Percentiles rank a stretch among this genome's conserved stretches.
phyloP scores from a whole-genome alignment of 35 echinoderm and acorn worm genomes.

The Amphiura filiformis region DNA sequence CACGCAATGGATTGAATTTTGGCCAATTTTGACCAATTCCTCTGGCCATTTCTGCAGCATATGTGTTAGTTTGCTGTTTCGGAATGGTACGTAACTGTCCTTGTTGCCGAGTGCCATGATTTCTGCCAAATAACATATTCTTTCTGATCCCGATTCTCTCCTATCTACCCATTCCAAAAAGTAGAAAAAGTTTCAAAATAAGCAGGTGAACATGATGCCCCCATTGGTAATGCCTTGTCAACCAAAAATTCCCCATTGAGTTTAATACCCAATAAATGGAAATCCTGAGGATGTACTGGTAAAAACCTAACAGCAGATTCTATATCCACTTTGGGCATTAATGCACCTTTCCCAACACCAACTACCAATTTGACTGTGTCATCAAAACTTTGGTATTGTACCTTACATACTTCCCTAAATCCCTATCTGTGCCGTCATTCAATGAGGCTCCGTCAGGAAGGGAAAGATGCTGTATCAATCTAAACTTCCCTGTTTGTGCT shows the following conservation, averaged over 20 bases:
- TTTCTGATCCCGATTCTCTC: too few species aligned
- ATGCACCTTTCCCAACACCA: background rate
- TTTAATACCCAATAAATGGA: background rate
- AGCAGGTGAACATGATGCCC: background rate
- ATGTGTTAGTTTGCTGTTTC: slow-evolving; percentile 92
- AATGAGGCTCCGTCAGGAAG: background rate
- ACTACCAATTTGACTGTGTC: background rate
- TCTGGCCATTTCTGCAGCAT: slow-evolving; percentile 88
- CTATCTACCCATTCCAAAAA: too few species aligned
- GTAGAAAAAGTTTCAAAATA: too few species aligned
- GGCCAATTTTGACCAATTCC: too few species aligned
- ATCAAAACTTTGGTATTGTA: background rate
- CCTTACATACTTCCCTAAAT: background rate
- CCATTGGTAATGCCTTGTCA: background rate
- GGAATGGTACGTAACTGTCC: slow-evolving; percentile 78
- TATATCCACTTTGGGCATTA: background rate
- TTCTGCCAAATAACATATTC: too few species aligned
- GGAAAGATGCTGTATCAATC: background rate
- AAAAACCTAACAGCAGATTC: background rate
- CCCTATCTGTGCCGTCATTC: background rate
- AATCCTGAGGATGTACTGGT: background rate
- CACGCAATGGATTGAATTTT: too few species aligned
- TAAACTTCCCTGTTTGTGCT: background rate
- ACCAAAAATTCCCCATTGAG: background rate
- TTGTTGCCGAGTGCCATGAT: slow-evolving; percentile 96